Conservation (phyloP, 2,113 vertebrate species). For the Taxidea taxus region DNA sequence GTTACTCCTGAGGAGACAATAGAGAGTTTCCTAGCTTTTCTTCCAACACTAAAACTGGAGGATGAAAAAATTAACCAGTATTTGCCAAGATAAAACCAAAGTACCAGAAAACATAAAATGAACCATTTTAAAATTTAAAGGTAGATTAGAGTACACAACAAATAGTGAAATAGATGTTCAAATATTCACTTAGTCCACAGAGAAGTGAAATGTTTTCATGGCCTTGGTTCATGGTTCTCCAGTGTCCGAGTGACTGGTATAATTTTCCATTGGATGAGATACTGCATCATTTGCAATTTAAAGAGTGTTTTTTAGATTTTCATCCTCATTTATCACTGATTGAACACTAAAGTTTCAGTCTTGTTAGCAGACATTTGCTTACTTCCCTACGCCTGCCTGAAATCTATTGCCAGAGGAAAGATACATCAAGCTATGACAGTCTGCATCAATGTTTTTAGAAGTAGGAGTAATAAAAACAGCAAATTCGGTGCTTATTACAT, state of each 20-base stretch:
- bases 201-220: not conserved
- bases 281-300: not conserved
- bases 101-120: not conserved
- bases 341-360: not conserved
- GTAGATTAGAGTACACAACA: not conserved
- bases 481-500: not conserved
- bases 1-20: not conserved
- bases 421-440: not conserved
- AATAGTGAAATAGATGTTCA: not conserved
- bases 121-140: not conserved
- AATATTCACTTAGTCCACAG: not conserved
- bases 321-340: not conserved
- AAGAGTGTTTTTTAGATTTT: not conserved
- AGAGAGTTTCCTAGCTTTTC: not conserved
- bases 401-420: not conserved
- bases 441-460: not conserved
- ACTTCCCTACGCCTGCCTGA: not conserved
- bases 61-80: not conserved
- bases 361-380: not conserved
- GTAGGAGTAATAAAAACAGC: not conserved
- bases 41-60: conserved; percentile 8
- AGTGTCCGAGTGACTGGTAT: not conserved
- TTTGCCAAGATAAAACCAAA: not conserved
- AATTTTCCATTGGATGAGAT: not conserved
- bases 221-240: not conserved